Evolutionary conservation across 37 sponge, comb jelly and placozoan genomes (phyloP), one percentile per base, ranked within the genome.

Genomic region (Geodia barretti): DNA sequence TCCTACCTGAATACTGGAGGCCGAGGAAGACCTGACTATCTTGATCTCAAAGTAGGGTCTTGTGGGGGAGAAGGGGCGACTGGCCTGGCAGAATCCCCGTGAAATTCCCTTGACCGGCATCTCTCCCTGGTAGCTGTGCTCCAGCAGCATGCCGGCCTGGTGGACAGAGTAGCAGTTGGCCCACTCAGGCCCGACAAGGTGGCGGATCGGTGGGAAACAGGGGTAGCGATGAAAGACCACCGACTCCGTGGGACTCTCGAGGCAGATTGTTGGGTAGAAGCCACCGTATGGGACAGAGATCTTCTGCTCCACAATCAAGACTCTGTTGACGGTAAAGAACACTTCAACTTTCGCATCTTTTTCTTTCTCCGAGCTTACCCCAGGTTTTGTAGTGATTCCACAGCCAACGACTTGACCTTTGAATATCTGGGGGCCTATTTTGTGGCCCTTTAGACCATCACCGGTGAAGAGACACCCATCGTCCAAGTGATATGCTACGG

Each of bases 391-490:
- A 19, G 41, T 80, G 69, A 88, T 36, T 40, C 92, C 92, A 81
- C 92, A 92, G 58, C 92, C 92, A 64, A 92, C 70, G 5, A 76
- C 77, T 34, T 92, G 74, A 39, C 92, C 92, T 19, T 61, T 19
- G 32, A 31, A 66, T 4, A 68, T 28, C 42, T 81, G 82, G 14
- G 84, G 79, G n/a, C 83, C 92, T 66, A 74, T 73, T 9, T 47
- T 79, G 14, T 66, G 66, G 2, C 83, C 75, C 25, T n/a, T 25
- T 20, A 21, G 28, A 39, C 62, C 84, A 30, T 37, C 77, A 0
- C 68, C 69, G n/a, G 84, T 77, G 47, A 84, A 83, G 5, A 88
- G 79, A 54, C 64, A 77, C 25, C 92, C 92, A 30, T 80, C 85
- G 60, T 88, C 81, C 8, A 64, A 39, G 54, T 83, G 82, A 42